These are phyloP conservation scores for Pachyseris speciosa DNA, from an alignment of 64 coral and sea anemone genomes.

Conservation along the genomic window DNA sequence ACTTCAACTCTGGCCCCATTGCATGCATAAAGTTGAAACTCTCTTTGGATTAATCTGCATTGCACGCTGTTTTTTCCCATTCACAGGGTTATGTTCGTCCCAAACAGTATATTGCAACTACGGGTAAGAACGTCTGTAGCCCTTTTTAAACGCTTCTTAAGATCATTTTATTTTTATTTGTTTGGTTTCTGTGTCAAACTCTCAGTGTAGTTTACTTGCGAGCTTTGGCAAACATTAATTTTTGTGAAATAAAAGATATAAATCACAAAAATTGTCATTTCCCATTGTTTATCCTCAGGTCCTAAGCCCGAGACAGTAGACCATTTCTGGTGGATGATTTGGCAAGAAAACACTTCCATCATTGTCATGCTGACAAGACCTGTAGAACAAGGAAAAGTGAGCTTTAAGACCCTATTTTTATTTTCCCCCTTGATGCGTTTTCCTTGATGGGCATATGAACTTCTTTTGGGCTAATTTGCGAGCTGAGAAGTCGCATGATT, in stretches of 20 bases:
- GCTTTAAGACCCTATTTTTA: neutral
- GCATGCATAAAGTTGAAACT: no score
- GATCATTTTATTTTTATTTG: neutral
- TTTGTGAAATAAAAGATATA: no score
- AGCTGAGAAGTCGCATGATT: neutral
- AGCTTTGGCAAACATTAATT: no score
- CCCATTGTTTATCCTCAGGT: neutral
- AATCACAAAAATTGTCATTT: neutral
- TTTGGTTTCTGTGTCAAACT: neutral
- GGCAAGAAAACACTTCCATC: slow-evolving; percentile 42
- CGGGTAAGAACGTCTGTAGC: neutral
- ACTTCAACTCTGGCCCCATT: neutral
- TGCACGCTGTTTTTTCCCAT: no score
- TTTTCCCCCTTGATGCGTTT: neutral
- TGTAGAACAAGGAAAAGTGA: slow-evolving; percentile 75
- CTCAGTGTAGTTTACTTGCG: no score
- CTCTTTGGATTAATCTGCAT: no score
- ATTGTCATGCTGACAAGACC: slow-evolving; percentile 63
- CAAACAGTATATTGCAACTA: slow-evolving; percentile 37
- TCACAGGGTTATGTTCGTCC: neutral
- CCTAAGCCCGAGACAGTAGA: slow-evolving; percentile 41
- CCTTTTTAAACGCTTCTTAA: neutral
- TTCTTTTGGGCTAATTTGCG: neutral
- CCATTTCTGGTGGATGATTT: slow-evolving; percentile 64
- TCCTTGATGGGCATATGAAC: neutral